Evolutionary conservation across 2,888 invertebrate species (phyloP).

Genomic region (Pristionchus maxplancki): DNA sequence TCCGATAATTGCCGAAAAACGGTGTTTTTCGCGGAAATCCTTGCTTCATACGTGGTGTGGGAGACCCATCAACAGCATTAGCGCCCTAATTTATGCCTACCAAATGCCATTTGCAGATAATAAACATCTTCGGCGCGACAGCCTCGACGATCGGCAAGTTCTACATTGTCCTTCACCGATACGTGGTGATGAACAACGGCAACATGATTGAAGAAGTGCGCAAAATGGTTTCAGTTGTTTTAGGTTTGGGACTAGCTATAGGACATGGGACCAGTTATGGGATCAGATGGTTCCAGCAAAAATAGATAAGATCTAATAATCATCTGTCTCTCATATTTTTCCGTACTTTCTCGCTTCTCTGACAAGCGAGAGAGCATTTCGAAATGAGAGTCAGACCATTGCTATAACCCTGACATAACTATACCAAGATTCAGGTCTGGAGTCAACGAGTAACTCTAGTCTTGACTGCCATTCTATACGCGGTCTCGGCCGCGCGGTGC

Average conservation of each 20-base stretch:
- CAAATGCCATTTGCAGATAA: not conserved
- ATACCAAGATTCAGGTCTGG: not conserved
- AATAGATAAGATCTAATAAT: too few species aligned
- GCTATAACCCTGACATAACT: not conserved
- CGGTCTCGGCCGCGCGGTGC: not conserved
- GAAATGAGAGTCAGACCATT: too few species aligned
- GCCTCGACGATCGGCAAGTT: not conserved
- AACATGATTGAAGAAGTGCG: not conserved
- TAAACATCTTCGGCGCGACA: not conserved
- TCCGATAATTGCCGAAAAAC: too few species aligned
- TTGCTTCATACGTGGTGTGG: too few species aligned
- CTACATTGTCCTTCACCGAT: not conserved
- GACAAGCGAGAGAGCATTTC: too few species aligned
- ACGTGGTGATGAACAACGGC: not conserved
- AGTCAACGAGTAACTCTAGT: not conserved
- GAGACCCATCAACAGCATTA: too few species aligned
- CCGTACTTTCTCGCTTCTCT: too few species aligned
- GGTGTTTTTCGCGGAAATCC: not conserved
- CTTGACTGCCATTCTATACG: not conserved
- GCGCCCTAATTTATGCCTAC: too few species aligned
- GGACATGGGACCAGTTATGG: too few species aligned
- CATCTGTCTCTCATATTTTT: too few species aligned
- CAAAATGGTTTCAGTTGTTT: not conserved
- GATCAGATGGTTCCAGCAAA: too few species aligned
- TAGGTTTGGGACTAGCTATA: not conserved